phyloP scores from a whole-genome alignment of 2,113 vertebrate species.

The Zonotrichia leucophrys region DNA sequence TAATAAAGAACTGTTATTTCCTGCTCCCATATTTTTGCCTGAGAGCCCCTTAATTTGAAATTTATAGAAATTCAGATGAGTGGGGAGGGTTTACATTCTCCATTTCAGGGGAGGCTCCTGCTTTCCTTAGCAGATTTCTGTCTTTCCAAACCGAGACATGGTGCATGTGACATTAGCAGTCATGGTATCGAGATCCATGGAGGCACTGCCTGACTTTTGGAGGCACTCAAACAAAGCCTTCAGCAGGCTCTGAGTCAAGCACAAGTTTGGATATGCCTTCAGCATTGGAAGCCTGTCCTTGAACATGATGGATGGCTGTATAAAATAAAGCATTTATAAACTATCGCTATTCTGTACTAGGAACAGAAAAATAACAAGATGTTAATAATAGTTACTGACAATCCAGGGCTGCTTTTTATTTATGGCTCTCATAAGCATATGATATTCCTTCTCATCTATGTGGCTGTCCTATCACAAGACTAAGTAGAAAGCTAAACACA shows the following conservation, averaged over 20 bases:
- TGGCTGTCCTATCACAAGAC: not conserved
- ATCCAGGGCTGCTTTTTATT: not conserved
- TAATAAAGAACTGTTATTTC: too few species aligned
- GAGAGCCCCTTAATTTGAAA: too few species aligned
- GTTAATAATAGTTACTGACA: conserved; percentile 18
- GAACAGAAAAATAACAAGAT: conserved; percentile 7
- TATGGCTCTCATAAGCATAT: not conserved
- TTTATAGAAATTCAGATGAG: too few species aligned
- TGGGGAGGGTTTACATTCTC: too few species aligned
- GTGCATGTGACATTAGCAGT: not conserved
- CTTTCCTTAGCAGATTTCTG: too few species aligned
- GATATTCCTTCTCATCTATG: not conserved
- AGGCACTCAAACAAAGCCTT: not conserved
- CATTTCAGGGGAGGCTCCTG: too few species aligned
- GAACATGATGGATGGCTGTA: not conserved
- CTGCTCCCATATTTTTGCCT: too few species aligned
- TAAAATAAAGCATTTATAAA: not conserved
- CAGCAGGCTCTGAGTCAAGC: not conserved
- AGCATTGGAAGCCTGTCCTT: not conserved
- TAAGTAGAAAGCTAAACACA: not conserved
- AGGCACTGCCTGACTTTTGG: not conserved
- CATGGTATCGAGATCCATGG: fast-evolving
- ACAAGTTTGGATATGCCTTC: not conserved
- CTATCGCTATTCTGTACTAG: not conserved
- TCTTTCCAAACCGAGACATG: too few species aligned